A percentile compares a stretch with the other conserved stretches of the same genome.
phyloP scores from a whole-genome alignment of 2,797 vertebrate species.

The Meriones psammophilus region DNA sequence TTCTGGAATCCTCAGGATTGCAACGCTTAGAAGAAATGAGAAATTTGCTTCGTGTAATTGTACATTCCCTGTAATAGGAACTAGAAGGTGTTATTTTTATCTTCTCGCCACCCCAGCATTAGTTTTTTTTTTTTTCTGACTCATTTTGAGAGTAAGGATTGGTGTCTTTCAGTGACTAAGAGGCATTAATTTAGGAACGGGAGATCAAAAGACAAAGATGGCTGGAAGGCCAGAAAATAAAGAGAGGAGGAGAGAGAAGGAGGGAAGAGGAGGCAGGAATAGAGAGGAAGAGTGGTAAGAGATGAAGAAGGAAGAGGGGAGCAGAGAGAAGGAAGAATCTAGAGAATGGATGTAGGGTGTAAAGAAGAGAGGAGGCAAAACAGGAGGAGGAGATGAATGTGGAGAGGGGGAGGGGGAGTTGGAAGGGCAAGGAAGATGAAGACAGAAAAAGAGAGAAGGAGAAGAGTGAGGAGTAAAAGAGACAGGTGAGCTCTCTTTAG shows the following conservation, averaged over 20 bases:
- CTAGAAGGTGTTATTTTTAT: not conserved
- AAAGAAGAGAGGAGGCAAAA: fast-evolving
- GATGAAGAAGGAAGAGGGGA: fast-evolving
- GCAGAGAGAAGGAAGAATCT: fast-evolving
- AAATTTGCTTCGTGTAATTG: not conserved
- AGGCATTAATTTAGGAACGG: not conserved
- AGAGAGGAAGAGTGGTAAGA: not conserved
- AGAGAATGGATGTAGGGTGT: too few species aligned
- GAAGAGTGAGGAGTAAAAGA: fast-evolving
- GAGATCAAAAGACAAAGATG: not conserved
- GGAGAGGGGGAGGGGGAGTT: not conserved
- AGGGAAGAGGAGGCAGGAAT: too few species aligned
- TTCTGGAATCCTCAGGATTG: not conserved
- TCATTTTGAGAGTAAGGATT: not conserved
- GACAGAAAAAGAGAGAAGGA: not conserved
- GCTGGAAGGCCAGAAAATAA: not conserved
- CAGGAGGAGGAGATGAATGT: not conserved
- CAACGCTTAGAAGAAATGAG: not conserved
- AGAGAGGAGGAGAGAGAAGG: not conserved
- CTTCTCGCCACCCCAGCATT: not conserved
- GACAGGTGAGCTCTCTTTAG: not conserved
- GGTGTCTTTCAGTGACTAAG: not conserved
- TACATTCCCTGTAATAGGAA: fast-evolving
- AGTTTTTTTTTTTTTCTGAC: not conserved
- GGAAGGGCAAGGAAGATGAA: too few species aligned